Evolutionary conservation across 1,140 invertebrate genomes (phyloP).

Genomic region (Drosophila tani): DNA sequence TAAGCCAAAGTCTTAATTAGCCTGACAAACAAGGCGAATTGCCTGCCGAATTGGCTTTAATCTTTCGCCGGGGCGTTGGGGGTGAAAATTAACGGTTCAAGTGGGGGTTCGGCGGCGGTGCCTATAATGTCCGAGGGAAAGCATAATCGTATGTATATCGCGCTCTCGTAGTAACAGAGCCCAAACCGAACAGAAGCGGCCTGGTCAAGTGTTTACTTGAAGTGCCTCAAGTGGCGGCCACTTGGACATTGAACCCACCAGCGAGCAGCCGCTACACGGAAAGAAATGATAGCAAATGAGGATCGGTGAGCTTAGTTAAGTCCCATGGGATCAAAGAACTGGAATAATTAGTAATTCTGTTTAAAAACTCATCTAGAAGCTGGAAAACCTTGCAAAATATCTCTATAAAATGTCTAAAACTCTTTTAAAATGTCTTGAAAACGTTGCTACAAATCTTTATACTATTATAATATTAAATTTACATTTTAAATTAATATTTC

Average conservation of each 20-base stretch:
- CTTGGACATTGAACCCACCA: conserved; percentile 69
- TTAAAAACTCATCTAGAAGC: neutral
- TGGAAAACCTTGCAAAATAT: too few species aligned
- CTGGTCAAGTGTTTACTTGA: conserved; percentile 57
- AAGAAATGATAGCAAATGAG: neutral
- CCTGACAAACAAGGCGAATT: conserved; percentile 72
- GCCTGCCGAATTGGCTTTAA: conserved; percentile 70
- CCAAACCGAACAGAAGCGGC: conserved; percentile 27
- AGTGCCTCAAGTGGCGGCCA: conserved; percentile 52
- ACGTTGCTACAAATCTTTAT: too few species aligned
- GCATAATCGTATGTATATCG: conserved; percentile 31
- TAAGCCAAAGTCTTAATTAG: conserved; percentile 74
- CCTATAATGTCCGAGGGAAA: neutral
- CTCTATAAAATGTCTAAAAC: too few species aligned
- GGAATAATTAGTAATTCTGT: neutral
- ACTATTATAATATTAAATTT: too few species aligned
- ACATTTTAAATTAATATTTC: too few species aligned
- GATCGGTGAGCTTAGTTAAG: neutral
- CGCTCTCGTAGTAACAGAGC: conserved; percentile 34
- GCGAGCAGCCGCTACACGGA: neutral
- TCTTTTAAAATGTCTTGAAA: too few species aligned
- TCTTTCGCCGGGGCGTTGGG: conserved; percentile 21
- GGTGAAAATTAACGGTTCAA: neutral
- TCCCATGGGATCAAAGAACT: neutral
- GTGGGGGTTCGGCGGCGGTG: neutral